Evolutionary conservation across 2,113 vertebrate species (phyloP), one percentile per base, ranked within the genome.

Genomic region (Ginglymostoma cirratum): DNA sequence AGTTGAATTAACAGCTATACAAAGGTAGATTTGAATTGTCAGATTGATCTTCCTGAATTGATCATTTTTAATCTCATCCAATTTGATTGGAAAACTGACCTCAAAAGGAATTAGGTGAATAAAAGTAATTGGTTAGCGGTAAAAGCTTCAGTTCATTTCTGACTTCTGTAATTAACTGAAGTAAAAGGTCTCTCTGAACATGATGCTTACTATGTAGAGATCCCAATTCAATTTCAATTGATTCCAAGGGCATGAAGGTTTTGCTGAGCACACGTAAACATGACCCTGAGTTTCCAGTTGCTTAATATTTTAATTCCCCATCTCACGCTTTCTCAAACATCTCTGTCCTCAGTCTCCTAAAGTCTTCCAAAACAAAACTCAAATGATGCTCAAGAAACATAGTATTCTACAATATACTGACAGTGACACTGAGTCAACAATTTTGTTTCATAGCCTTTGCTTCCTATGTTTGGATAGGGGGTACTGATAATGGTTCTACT

Each of bases 61-160:
- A 89, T 89, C 86, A 55, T 27, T 89, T 89, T 55, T 89, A 61
- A 89, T 89, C 86, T 55, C 86, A 55, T 52, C 21, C 83, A 86
- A 21, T 86, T 86, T 52, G 45, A 3, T 55, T 52, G 27, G 86
- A 89, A 89, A 89, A 89, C 12, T 89, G 24, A 89, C 48, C 27
- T 89, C 86, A 89, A 14, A 89, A 89, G 45, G 55, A 89, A 55
- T 89, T 48, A n/a, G 12, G 21, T 55, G 86, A 89, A 55, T 30
- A 89, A 89, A 23, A 87, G 55, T 61, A 61, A 61, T 61, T 61
- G 6, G 55, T 61, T 61, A 61, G 10, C 10, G 55, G 21, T 10
- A 89, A 89, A 24, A 89, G 0, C 48, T 55, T 55, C 27, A 55
- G 86, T 48, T 55, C 86, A 89, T 52, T 55, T 89, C 8, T 24